These are phyloP conservation scores for Thermophis baileyi DNA, from an alignment of 2,113 vertebrate species.

Conservation along the genomic window DNA sequence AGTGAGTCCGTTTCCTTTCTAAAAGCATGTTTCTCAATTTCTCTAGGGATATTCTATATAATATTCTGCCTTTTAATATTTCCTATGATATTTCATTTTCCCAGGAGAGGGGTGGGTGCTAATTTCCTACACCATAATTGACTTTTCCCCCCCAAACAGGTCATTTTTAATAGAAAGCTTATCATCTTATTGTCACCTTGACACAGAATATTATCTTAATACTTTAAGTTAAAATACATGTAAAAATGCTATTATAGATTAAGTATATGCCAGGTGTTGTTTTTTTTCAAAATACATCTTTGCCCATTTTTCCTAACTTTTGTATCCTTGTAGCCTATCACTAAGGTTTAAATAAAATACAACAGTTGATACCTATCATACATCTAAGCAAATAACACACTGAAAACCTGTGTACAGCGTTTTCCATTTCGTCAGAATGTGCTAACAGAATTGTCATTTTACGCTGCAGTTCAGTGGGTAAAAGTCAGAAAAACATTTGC, in stretches of 20 bases:
- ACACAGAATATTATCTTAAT: fast-evolving
- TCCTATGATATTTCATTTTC: too few species aligned
- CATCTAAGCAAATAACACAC: neutral
- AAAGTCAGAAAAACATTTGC: conserved; percentile 65
- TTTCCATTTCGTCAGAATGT: conserved; percentile 59
- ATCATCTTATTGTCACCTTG: neutral
- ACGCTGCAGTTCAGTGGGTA: conserved; percentile 26
- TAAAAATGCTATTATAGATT: neutral
- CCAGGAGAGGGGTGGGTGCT: too few species aligned
- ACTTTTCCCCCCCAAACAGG: neutral
- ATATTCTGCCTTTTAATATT: too few species aligned
- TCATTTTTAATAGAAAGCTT: neutral
- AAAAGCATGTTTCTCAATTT: too few species aligned
- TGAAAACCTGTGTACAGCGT: conserved; percentile 2
- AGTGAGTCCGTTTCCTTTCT: too few species aligned
- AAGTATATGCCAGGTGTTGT: neutral
- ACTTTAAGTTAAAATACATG: fast-evolving
- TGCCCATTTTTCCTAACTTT: neutral
- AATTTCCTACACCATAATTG: too few species aligned
- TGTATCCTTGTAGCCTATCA: fast-evolving
- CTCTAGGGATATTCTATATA: too few species aligned
- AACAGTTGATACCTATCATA: neutral
- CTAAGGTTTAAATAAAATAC: neutral
- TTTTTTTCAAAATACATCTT: neutral
- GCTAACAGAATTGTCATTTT: conserved; percentile 49